Percentiles rank a stretch among this genome's conserved stretches.
Evolutionary conservation across 2,797 vertebrate species (phyloP).

Genomic region (Pachyuromys duprasi): DNA sequence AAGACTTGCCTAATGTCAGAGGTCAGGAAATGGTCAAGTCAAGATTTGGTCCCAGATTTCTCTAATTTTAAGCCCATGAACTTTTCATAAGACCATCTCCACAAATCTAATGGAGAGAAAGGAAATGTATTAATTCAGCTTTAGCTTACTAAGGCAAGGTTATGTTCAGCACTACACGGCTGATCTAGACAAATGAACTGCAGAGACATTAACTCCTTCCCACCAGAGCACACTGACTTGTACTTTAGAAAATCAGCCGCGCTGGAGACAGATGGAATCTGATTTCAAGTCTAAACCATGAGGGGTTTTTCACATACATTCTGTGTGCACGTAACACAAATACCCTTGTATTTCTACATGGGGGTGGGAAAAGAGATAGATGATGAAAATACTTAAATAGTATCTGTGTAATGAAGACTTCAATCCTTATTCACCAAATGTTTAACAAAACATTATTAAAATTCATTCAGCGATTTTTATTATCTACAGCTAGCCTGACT

Average conservation of each 20-base stretch:
- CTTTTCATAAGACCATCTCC: conserved; percentile 33
- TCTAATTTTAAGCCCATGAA: conserved; percentile 61
- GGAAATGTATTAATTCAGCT: conserved; percentile 50
- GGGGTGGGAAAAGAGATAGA: background rate
- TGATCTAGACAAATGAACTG: conserved; percentile 6
- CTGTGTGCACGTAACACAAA: background rate
- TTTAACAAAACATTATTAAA: conserved; percentile 20
- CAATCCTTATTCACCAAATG: background rate
- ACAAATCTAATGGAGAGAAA: conserved; percentile 49
- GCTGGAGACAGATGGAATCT: conserved; percentile 1
- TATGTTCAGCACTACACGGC: background rate
- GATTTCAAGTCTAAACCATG: conserved; percentile 36
- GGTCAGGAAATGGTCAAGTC: conserved; percentile 45
- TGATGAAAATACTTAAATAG: conserved; percentile 13
- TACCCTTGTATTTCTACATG: conserved; percentile 30
- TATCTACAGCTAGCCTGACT: background rate
- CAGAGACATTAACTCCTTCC: conserved; percentile 3
- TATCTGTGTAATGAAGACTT: background rate
- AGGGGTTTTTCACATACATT: conserved; percentile 20
- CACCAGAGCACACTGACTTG: background rate
- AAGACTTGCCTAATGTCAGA: conserved; percentile 56
- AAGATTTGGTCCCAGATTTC: conserved; percentile 45
- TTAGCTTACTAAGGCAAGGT: conserved; percentile 40
- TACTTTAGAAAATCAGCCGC: conserved; percentile 34
- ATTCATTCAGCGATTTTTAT: conserved; percentile 26